phyloP scores from a whole-genome alignment of 1,140 invertebrate species.

The Drosophila bocqueti region DNA sequence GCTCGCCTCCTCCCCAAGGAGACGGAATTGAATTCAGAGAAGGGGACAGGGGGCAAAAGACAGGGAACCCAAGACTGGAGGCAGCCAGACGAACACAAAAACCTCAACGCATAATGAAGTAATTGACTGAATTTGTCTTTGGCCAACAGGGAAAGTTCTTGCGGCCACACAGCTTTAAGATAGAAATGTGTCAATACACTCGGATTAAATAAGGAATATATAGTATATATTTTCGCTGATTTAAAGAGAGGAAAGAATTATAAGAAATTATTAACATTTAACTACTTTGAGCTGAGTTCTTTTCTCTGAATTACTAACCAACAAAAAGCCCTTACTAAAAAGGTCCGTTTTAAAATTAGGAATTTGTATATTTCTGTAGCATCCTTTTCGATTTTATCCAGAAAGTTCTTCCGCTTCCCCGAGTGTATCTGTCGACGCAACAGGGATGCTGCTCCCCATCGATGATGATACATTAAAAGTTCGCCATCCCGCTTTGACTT shows the following conservation, averaged over 20 bases:
- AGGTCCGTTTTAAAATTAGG: not conserved
- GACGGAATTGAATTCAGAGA: constrained; percentile 6
- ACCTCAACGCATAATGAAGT: constrained; percentile 68
- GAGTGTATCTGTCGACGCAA: constrained; percentile 2
- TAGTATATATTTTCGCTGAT: not conserved
- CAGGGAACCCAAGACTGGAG: not conserved
- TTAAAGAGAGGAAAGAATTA: not conserved
- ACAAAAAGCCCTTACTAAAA: not conserved
- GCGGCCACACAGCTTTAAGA: constrained; percentile 49
- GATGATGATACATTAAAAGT: constrained; percentile 66
- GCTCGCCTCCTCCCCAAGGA: not conserved
- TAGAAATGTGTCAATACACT: constrained; percentile 44
- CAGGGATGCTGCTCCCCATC: constrained; percentile 43
- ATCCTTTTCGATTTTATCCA: not conserved
- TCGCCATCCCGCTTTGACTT: constrained; percentile 64
- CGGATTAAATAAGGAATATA: not conserved
- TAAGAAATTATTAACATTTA: too few species aligned
- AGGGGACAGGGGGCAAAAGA: not conserved
- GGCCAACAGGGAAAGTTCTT: constrained; percentile 41
- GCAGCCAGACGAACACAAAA: constrained; percentile 30
- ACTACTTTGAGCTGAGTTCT: too few species aligned
- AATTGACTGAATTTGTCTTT: constrained; percentile 71
- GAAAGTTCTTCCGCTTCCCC: not conserved
- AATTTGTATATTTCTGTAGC: not conserved
- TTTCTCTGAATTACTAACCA: not conserved